A percentile compares a stretch with the other conserved stretches of the same genome.
These are phyloP conservation scores for Pachycephus smyrnensis DNA, from an alignment of 2,888 invertebrate species.

Conservation along the genomic window DNA sequence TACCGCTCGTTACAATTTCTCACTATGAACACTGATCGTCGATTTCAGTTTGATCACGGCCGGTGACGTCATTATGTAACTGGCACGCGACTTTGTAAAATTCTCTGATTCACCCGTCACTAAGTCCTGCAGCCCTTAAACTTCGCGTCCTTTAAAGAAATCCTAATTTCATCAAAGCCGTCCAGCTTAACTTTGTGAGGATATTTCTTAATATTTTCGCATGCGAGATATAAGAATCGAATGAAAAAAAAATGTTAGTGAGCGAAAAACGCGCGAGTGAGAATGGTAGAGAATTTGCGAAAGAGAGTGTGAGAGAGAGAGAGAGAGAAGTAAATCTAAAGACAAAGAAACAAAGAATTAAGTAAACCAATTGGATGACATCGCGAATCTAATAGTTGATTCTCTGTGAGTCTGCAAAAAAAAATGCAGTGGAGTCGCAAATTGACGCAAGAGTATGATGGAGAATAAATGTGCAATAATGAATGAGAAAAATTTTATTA, in stretches of 20 bases:
- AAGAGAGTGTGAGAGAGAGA: constrained; percentile 12
- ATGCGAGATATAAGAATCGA: constrained; percentile 41
- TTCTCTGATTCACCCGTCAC: constrained; percentile 4
- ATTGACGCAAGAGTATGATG: background rate
- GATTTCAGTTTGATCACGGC: background rate
- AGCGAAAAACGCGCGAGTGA: background rate
- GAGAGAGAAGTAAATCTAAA: background rate
- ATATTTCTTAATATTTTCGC: constrained; percentile 66
- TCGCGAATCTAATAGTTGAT: background rate
- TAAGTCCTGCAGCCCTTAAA: constrained; percentile 31
- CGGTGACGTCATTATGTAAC: background rate
- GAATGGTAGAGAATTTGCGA: background rate
- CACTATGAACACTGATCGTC: background rate
- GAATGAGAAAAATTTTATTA: background rate
- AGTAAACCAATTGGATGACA: background rate
- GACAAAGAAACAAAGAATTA: background rate
- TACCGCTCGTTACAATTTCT: background rate
- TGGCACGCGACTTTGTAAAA: background rate
- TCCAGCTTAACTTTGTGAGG: constrained; percentile 66
- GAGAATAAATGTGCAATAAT: background rate
- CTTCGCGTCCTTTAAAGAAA: constrained; percentile 60
- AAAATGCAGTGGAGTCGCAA: background rate
- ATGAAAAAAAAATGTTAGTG: constrained; percentile 3
- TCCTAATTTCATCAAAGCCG: constrained; percentile 67
- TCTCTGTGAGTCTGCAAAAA: background rate